phyloP scores from a whole-genome alignment of 1,140 invertebrate species.

The Cydia amplana region DNA sequence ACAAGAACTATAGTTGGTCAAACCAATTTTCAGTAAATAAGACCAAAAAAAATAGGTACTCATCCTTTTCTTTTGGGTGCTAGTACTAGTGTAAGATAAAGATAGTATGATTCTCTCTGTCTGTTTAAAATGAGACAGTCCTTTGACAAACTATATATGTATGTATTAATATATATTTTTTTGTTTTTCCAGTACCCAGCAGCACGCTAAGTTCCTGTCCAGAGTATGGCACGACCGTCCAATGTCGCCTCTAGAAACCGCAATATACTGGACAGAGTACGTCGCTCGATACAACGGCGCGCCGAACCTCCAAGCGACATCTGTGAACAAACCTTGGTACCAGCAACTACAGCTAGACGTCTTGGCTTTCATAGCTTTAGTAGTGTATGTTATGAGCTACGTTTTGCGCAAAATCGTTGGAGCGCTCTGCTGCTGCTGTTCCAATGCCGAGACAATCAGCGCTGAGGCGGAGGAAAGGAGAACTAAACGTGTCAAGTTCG shows the following conservation, averaged over 20 bases:
- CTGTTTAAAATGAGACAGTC: too few relatives aligned
- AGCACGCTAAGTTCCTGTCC: conserved; percentile 70
- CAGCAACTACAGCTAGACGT: conserved; percentile 83
- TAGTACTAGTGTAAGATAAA: too few relatives aligned
- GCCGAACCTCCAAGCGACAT: conserved; percentile 68
- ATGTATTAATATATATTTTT: conserved; percentile 25
- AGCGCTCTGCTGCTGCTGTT: conserved; percentile 59
- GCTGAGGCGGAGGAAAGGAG: conserved; percentile 49
- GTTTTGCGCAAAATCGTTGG: conserved; percentile 62
- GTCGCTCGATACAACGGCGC: conserved; percentile 77
- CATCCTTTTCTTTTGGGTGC: too few relatives aligned
- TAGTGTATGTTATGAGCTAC: conserved; percentile 59
- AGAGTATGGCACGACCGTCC: conserved; percentile 77
- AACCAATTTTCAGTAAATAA: too few relatives aligned
- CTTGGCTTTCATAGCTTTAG: conserved; percentile 68
- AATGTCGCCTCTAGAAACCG: conserved; percentile 74
- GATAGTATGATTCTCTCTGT: too few relatives aligned
- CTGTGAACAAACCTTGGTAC: conserved; percentile 81
- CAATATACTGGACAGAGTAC: conserved; percentile 81
- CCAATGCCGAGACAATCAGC: conserved; percentile 40
- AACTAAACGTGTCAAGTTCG: conserved; percentile 69
- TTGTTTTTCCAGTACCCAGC: conserved; percentile 63
- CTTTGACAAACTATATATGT: too few relatives aligned
- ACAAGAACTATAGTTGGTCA: too few relatives aligned
- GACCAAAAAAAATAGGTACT: too few relatives aligned